phyloP scores from a whole-genome alignment of 2,888 invertebrate species.

The Vannuccia rotundouncinata region DNA sequence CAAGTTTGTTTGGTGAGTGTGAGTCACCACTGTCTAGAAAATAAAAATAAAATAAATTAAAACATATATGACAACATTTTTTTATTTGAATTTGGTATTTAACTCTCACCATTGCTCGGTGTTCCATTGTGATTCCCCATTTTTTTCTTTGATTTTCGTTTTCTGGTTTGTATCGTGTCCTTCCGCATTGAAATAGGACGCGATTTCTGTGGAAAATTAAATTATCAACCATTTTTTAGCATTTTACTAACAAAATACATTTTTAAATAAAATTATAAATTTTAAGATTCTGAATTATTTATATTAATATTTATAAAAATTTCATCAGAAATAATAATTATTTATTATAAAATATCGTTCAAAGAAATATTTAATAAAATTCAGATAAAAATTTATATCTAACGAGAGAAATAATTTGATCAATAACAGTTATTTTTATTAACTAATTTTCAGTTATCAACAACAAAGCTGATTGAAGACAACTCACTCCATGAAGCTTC shows the following conservation, averaged over 20 bases:
- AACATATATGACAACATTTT: not conserved
- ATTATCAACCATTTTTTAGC: too few species aligned
- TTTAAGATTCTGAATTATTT: too few species aligned
- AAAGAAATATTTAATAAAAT: too few species aligned
- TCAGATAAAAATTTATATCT: too few species aligned
- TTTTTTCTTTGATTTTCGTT: conserved; percentile 41
- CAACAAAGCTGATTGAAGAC: not conserved
- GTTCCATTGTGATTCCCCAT: conserved; percentile 2
- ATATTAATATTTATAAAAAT: too few species aligned
- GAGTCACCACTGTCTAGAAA: not conserved
- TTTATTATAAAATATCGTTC: too few species aligned
- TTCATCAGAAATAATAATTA: too few species aligned
- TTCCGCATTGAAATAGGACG: conserved; percentile 42
- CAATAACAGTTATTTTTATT: too few species aligned
- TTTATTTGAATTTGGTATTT: not conserved
- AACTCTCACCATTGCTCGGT: not conserved
- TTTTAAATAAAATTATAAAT: too few species aligned
- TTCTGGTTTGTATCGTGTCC: conserved; percentile 42
- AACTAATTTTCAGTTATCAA: too few species aligned
- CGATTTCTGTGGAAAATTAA: conserved; percentile 41
- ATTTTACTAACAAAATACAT: too few species aligned
- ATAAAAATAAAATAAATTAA: not conserved
- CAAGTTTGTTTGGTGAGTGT: not conserved
- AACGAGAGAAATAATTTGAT: too few species aligned
- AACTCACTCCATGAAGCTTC: conserved; percentile 42